phyloP scores from a whole-genome alignment of 2,888 invertebrate species.

The Biston stratarius region DNA sequence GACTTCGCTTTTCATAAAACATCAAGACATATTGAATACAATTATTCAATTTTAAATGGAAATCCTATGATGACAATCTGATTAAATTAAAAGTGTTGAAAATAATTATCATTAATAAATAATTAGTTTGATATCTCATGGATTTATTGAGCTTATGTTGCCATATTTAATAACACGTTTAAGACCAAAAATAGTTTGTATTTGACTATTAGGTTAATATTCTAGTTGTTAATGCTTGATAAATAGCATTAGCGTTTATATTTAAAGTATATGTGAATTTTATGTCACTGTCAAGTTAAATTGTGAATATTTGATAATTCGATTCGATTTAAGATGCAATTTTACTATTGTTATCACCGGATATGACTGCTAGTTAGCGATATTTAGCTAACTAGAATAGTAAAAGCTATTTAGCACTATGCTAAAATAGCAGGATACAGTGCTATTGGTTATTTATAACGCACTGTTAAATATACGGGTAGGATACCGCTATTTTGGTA shows the following conservation, averaged over 20 bases:
- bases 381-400: neutral
- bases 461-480: neutral
- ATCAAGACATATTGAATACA: too few species aligned
- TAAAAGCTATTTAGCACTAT: neutral
- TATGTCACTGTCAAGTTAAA: too few species aligned
- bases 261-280: neutral
- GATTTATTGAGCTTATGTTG: neutral
- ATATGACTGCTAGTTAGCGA: neutral
- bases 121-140: neutral
- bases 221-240: neutral
- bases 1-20: too few species aligned
- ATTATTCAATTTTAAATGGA: too few species aligned
- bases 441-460: neutral
- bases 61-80: too few species aligned
- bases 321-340: neutral
- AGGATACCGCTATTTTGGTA: neutral
- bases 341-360: neutral
- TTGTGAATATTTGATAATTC: neutral
- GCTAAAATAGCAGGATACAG: neutral
- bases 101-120: too few species aligned
- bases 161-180: neutral
- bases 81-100: too few species aligned
- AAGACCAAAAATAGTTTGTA: slow-evolving; percentile 11
- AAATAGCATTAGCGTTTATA: neutral
- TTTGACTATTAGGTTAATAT: neutral